A percentile compares a stretch with the other conserved stretches of the same genome.
phyloP scores from a whole-genome alignment of 2,113 vertebrate species.

The Ammospiza nelsoni region DNA sequence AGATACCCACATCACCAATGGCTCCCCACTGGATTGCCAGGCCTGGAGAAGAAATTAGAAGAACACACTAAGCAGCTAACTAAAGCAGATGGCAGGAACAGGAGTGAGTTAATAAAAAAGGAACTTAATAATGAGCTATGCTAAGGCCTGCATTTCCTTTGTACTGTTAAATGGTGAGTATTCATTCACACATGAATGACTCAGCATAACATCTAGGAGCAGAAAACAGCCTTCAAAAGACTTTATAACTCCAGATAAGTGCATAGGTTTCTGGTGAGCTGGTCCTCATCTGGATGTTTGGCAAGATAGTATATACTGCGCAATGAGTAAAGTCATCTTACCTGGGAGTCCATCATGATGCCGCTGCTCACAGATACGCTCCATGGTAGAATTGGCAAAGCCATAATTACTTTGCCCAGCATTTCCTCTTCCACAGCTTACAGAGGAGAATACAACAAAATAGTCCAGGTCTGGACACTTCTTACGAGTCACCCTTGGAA shows the following conservation, averaged over 20 bases:
- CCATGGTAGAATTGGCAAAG: conserved; percentile 97
- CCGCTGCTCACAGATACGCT: conserved; percentile 93
- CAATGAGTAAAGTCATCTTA: not conserved
- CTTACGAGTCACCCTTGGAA: conserved; percentile 83
- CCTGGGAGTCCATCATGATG: conserved; percentile 82
- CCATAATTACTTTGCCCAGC: conserved; percentile 95
- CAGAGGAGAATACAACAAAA: conserved; percentile 95
- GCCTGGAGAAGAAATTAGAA: conserved; percentile 59
- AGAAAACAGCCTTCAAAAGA: not conserved
- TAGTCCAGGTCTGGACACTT: conserved; percentile 87
- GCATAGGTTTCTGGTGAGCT: not conserved
- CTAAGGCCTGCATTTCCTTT: not conserved
- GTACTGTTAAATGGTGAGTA: not conserved
- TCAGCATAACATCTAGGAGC: not conserved
- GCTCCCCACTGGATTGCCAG: conserved; percentile 95
- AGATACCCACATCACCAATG: conserved; percentile 92
- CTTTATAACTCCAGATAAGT: not conserved
- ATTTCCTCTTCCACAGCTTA: conserved; percentile 95
- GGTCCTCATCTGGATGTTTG: not conserved
- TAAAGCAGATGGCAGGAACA: not conserved
- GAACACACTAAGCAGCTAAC: not conserved
- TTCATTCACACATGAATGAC: not conserved
- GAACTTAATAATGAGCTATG: not conserved
- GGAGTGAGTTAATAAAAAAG: not conserved
- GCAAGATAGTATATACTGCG: not conserved